phyloP scores from a whole-genome alignment of 1,140 invertebrate species.

The Brachionus rotundiformis region DNA sequence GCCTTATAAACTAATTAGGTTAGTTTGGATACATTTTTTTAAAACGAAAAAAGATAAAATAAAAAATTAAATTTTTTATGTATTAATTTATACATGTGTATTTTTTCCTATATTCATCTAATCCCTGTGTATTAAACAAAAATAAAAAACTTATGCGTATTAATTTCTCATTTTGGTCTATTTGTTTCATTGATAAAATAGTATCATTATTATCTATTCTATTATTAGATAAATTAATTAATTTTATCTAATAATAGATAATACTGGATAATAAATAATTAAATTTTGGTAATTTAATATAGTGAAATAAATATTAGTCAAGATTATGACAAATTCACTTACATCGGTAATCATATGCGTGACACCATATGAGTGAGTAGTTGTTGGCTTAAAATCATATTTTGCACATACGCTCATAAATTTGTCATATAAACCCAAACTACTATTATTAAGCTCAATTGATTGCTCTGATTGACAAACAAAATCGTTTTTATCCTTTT shows the following conservation, averaged over 20 bases:
- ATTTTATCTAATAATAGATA: background rate
- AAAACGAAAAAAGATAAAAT: background rate
- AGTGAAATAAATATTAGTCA: background rate
- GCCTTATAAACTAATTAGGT: background rate
- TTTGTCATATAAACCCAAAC: constrained; percentile 20
- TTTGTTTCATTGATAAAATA: too few species aligned
- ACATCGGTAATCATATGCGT: constrained; percentile 7
- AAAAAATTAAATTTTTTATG: too few species aligned
- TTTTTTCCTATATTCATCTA: too few species aligned
- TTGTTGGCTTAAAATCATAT: constrained; percentile 22
- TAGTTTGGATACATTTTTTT: background rate
- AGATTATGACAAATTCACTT: background rate
- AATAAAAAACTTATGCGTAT: too few species aligned
- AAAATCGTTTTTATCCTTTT: too few species aligned
- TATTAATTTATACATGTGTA: too few species aligned
- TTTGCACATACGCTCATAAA: background rate
- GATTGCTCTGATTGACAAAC: background rate
- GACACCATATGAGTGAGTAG: background rate
- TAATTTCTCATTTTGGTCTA: too few species aligned
- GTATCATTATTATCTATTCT: too few species aligned
- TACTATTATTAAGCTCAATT: background rate
- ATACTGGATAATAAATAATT: background rate
- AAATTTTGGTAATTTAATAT: too few species aligned
- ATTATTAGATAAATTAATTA: background rate
- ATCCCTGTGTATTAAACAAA: too few species aligned